phyloP scores from a whole-genome alignment of 37 sponge, comb jelly and placozoan species.

The Crambe crambe region DNA sequence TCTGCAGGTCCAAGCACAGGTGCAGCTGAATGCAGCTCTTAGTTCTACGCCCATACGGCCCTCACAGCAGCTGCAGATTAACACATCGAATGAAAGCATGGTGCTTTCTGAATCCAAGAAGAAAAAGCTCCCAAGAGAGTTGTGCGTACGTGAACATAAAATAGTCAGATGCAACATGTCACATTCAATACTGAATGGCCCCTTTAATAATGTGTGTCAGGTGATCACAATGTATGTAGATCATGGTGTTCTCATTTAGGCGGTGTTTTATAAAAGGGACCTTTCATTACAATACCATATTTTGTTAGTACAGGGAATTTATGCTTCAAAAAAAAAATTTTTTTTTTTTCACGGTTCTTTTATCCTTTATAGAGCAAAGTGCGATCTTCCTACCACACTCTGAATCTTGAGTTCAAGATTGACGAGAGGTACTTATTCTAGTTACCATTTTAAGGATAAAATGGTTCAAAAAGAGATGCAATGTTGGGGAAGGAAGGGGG shows the following conservation, averaged over 20 bases:
- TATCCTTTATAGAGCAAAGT: slow-evolving; percentile 59
- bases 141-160: slow-evolving; percentile 66
- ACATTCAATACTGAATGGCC: too few relatives aligned
- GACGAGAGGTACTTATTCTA: slow-evolving; percentile 53
- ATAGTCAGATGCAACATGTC: too few relatives aligned
- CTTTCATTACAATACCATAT: not conserved
- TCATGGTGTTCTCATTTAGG: too few relatives aligned
- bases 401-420: slow-evolving; percentile 79
- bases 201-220: too few relatives aligned
- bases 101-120: slow-evolving; percentile 23
- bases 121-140: slow-evolving; percentile 83
- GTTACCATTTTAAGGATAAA: too few relatives aligned
- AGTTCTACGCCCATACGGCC: slow-evolving; percentile 22
- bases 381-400: slow-evolving; percentile 67
- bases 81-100: not conserved
- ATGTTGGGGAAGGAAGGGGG: too few relatives aligned
- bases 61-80: slow-evolving; percentile 47
- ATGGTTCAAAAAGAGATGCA: too few relatives aligned
- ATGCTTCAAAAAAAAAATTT: not conserved
- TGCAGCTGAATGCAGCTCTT: slow-evolving; percentile 10
- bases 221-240: not conserved
- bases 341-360: not conserved
- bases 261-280: too few relatives aligned
- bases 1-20: slow-evolving; percentile 3
- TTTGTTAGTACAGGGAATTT: not conserved